Evolutionary conservation across 2,797 vertebrate genomes (phyloP), one percentile per base, ranked within the genome.

Genomic region (Ctenochaetus hawaiiensis): DNA sequence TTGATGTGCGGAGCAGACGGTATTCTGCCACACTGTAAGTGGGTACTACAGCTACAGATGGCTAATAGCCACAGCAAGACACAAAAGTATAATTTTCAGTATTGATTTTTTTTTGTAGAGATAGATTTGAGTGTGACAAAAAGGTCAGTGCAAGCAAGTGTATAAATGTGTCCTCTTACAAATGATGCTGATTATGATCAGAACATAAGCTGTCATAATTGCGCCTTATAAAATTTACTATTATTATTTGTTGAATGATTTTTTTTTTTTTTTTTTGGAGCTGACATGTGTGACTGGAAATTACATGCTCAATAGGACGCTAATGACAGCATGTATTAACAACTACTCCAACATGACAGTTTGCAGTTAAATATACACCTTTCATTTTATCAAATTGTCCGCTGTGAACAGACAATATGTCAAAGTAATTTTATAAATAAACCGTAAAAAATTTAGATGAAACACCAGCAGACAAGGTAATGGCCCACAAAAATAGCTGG

Each of bases 71-170:
- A 57, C 68, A 44, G 72, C 66, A 71, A 81, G 88, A 86, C 37
- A 47, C 75, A 89, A 72, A 90, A 80, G 68, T 83, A 57, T 75
- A 87, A 89, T 89, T 83, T 87, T 86, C 72, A 67, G 52, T 73
- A 88, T 87, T 80, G 69, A 85, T 66, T 85, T 69, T 44, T 66
- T 70, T 60, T n/a, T 48, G 20, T 53, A n/a, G 45, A 77, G 81
- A 83, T 77, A 66, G 75, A 84, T 86, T 84, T 71, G 78, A 84
- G 82, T 49, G 59, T 57, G 68, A 82, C 70, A 60, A 71, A 78
- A 75, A 86, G 84, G 84, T 85, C 81, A 77, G 61, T 1, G 45
- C 60, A 69, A 74, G 74, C 68, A 80, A 81, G 77, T 73, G 61
- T 63, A 68, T 72, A 75, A 85, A 72, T 20, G 18, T 77, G 44